Percentiles rank a stretch among this genome's conserved stretches.
phyloP scores from a whole-genome alignment of 2,888 invertebrate species.

The Ecdyonurus torrentis region DNA sequence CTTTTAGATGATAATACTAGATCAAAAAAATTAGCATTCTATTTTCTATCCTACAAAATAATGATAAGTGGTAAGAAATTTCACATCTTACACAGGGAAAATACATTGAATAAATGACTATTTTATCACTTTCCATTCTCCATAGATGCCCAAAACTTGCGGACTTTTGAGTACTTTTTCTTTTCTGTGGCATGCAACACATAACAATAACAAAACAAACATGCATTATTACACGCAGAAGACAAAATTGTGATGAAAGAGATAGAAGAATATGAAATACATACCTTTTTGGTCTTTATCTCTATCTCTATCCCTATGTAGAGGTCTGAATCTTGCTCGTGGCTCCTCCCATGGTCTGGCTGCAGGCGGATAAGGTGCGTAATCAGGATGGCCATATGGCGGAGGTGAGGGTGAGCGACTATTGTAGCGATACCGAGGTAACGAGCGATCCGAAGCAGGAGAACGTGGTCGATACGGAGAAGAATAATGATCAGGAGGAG shows the following conservation, averaged over 20 bases:
- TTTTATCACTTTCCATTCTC: slow-evolving; percentile 8
- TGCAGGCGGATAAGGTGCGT: neutral
- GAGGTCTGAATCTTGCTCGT: neutral
- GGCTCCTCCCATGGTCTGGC: neutral
- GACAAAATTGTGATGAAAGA: neutral
- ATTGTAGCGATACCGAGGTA: neutral
- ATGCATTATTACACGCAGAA: slow-evolving; percentile 7
- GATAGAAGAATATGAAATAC: neutral
- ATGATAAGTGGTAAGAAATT: neutral
- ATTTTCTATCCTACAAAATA: neutral
- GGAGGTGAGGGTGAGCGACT: slow-evolving; percentile 2
- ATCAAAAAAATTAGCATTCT: no score
- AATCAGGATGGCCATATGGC: neutral
- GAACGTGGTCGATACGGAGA: neutral
- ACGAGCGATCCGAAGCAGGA: slow-evolving; percentile 2
- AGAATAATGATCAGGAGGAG: slow-evolving; percentile 1
- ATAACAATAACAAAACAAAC: slow-evolving; percentile 12
- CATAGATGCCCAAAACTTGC: slow-evolving; percentile 15
- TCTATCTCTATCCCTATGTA: slow-evolving; percentile 4
- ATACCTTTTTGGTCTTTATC: neutral
- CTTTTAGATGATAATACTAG: no score
- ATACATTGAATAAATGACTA: neutral
- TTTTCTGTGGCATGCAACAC: slow-evolving; percentile 10
- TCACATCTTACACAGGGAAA: neutral
- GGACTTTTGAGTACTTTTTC: slow-evolving; percentile 16